These are phyloP conservation scores for Aspidiotus rigidus DNA, from an alignment of 2,888 invertebrate species.

Conservation along the genomic window DNA sequence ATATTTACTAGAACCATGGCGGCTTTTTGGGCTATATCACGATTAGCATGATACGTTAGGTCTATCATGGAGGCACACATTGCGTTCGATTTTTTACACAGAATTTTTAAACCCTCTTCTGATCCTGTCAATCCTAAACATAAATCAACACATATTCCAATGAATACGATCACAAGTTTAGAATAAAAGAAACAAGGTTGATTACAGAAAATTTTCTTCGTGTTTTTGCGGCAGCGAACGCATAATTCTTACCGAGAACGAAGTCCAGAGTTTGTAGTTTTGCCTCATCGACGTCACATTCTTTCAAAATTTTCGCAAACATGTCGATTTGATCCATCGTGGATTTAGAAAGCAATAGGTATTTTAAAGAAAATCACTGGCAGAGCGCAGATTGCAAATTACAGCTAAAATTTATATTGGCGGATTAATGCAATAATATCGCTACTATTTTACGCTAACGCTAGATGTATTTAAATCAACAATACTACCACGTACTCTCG, in stretches of 20 bases:
- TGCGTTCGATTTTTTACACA: slow-evolving; percentile 5
- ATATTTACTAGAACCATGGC: slow-evolving; percentile 32
- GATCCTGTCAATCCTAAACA: slow-evolving; percentile 22
- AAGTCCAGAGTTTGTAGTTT: slow-evolving; percentile 26
- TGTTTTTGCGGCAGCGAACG: neutral
- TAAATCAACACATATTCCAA: neutral
- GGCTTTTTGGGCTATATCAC: slow-evolving; percentile 6
- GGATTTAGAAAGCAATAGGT: no score
- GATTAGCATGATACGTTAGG: slow-evolving; percentile 14
- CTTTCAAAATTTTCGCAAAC: slow-evolving; percentile 10
- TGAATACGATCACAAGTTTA: no score
- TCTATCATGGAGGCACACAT: slow-evolving; percentile 7
- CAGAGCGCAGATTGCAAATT: no score
- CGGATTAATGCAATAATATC: no score
- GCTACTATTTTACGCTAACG: no score
- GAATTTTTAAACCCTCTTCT: slow-evolving; percentile 14
- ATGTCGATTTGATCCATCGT: neutral
- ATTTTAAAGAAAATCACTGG: no score
- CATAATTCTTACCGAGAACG: slow-evolving; percentile 7
- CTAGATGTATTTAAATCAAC: no score
- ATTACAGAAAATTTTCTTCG: neutral
- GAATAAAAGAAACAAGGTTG: no score
- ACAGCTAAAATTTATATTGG: no score
- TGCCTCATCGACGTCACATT: slow-evolving; percentile 2
- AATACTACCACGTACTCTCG: no score